Evolutionary conservation across 2,888 invertebrate species (phyloP).

Genomic region (Lasioglossum pauxillum): DNA sequence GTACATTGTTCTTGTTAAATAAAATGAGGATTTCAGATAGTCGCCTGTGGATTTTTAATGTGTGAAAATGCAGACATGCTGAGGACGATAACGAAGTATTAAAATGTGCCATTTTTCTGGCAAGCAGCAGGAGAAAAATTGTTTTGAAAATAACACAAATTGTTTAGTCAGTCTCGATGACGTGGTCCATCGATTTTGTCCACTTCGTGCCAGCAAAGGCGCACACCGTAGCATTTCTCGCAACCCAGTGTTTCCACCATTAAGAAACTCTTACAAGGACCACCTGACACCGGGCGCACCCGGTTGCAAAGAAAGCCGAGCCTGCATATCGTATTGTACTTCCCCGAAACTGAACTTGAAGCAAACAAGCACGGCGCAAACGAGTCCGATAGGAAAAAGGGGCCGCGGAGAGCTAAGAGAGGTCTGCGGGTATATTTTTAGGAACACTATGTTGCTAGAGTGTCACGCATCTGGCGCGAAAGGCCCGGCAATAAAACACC

Average conservation of each 20-base stretch:
- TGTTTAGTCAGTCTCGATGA: background rate
- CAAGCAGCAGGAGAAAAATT: background rate
- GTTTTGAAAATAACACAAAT: background rate
- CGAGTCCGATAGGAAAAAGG: background rate
- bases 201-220: background rate
- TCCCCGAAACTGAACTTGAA: background rate
- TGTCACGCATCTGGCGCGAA: slow-evolving; percentile 56
- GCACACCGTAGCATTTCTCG: background rate
- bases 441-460: slow-evolving; percentile 35
- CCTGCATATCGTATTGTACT: background rate
- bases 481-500: slow-evolving; percentile 54
- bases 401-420: background rate
- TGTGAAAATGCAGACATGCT: background rate
- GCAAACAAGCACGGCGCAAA: background rate
- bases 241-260: background rate
- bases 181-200: background rate
- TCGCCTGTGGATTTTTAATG: background rate
- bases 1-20: background rate
- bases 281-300: background rate
- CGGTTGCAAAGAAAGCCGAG: background rate
- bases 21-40: background rate
- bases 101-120: background rate
- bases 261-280: background rate
- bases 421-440: slow-evolving; percentile 24
- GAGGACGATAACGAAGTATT: background rate